phyloP scores from a whole-genome alignment of 2,888 invertebrate genomes.

The Hypomecis punctinalis region DNA sequence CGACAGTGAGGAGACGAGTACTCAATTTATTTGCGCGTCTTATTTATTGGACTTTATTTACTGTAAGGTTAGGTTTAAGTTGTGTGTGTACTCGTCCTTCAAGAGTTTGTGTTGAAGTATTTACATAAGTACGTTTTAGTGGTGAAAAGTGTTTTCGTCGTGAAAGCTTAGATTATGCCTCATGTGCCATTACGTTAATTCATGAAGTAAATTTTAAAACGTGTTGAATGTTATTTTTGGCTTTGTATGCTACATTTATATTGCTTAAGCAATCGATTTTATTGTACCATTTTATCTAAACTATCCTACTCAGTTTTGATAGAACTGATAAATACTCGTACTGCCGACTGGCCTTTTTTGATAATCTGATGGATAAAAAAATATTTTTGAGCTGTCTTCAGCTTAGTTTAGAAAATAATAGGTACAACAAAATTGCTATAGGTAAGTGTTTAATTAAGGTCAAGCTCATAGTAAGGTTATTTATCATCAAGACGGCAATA shows the following conservation, averaged over 20 bases:
- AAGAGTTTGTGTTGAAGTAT: conserved; percentile 33
- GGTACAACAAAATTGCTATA: neutral
- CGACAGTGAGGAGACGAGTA: conserved; percentile 74
- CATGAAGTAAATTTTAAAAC: no score
- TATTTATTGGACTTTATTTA: conserved; percentile 68
- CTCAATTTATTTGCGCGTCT: conserved; percentile 80
- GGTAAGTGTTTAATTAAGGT: no score
- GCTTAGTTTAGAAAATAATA: neutral
- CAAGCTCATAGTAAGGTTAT: no score
- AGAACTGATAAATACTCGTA: neutral
- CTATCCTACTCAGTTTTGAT: no score
- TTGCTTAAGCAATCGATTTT: no score
- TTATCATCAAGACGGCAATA: no score
- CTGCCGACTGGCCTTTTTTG: no score
- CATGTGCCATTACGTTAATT: no score
- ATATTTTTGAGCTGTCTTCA: neutral
- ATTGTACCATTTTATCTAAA: no score
- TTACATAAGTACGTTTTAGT: neutral
- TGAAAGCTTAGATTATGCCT: neutral
- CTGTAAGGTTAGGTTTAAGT: conserved; percentile 64
- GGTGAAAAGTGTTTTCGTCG: neutral
- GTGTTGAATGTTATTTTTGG: no score
- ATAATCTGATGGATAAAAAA: neutral
- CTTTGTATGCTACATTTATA: no score
- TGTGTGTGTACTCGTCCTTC: conserved; percentile 71